These are phyloP conservation scores for Mustela nigripes DNA, from an alignment of 2,113 vertebrate species.

Conservation along the genomic window DNA sequence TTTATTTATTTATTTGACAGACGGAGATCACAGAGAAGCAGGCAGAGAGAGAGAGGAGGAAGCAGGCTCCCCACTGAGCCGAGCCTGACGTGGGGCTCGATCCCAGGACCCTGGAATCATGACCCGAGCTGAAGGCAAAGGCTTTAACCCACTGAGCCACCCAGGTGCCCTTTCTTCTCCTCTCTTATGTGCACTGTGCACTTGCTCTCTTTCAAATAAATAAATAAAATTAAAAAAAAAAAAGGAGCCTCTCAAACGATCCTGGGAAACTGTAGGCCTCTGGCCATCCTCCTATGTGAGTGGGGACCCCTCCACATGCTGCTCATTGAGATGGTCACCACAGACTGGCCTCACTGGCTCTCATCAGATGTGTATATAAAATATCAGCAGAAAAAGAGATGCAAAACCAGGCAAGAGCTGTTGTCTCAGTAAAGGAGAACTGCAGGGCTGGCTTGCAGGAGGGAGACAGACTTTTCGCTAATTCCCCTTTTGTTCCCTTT, in stretches of 20 bases:
- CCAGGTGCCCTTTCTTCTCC: background rate
- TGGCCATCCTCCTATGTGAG: no score
- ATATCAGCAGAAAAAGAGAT: background rate
- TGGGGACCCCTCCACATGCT: rapidly evolving
- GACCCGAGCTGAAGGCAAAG: no score
- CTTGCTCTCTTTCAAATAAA: background rate
- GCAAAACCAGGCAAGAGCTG: background rate
- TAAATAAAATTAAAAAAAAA: background rate
- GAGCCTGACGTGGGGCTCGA: no score
- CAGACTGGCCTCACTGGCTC: background rate
- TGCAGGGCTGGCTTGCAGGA: background rate
- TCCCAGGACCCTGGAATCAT: no score
- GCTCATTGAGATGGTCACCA: background rate
- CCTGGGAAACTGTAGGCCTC: background rate
- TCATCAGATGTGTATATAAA: background rate
- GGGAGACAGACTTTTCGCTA: background rate
- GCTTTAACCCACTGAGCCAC: no score
- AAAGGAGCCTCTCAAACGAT: background rate
- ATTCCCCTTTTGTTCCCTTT: background rate
- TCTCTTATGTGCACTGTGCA: background rate
- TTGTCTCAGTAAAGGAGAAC: background rate
- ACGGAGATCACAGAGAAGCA: no score
- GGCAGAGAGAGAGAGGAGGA: no score
- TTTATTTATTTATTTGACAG: no score
- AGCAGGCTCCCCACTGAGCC: no score